phyloP scores from a whole-genome alignment of 2,113 vertebrate genomes.

The Erythrocebus patas region DNA sequence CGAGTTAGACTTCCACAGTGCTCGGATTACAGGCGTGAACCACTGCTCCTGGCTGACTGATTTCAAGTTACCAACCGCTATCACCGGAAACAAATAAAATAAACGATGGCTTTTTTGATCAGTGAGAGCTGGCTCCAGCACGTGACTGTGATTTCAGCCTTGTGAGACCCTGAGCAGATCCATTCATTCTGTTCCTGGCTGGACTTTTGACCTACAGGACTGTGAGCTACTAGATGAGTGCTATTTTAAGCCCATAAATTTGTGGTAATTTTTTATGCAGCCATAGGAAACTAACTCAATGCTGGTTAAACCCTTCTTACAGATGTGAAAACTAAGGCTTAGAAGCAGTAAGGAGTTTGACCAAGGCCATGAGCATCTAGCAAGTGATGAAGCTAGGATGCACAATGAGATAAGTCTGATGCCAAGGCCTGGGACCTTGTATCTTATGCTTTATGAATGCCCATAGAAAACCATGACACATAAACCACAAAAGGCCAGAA shows the following conservation, averaged over 20 bases:
- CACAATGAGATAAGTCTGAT: not conserved
- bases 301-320: not conserved
- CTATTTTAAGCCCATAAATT: not conserved
- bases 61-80: not conserved
- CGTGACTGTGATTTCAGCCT: no score
- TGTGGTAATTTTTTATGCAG: not conserved
- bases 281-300: not conserved
- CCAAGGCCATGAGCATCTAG: not conserved
- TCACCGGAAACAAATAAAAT: not conserved
- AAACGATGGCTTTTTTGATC: not conserved
- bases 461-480: not conserved
- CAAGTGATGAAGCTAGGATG: not conserved
- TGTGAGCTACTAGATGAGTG: not conserved
- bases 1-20: no score
- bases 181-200: not conserved
- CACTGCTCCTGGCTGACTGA: not conserved
- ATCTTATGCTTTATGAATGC: not conserved
- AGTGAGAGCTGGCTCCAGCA: not conserved
- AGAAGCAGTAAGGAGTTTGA: not conserved
- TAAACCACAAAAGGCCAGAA: not conserved
- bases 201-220: not conserved
- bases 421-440: not conserved
- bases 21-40: no score
- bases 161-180: not conserved
- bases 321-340: not conserved